A percentile compares a stretch with the other conserved stretches of the same genome.
Evolutionary conservation across 2,888 invertebrate genomes (phyloP).

Genomic region (Cheilosia vernalis): DNA sequence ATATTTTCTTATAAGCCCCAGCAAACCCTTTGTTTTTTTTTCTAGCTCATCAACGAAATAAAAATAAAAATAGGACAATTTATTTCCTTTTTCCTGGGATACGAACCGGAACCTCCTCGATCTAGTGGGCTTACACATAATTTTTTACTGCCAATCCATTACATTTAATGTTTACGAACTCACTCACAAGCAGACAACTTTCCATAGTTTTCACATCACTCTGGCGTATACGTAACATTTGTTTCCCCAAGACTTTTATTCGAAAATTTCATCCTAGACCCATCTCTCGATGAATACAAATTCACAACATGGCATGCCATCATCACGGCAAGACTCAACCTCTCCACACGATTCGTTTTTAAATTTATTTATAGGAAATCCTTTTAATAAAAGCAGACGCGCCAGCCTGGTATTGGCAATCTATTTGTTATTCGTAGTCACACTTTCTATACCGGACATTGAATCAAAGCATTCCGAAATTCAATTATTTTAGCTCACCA

Average conservation of each 20-base stretch:
- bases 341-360: background rate
- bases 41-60: too few species aligned
- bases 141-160: too few species aligned
- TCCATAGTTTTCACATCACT: background rate
- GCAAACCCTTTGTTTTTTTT: too few species aligned
- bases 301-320: slow-evolving; percentile 11
- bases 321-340: background rate
- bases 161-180: background rate
- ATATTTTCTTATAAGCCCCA: too few species aligned
- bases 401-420: background rate
- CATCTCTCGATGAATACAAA: slow-evolving; percentile 1
- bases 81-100: too few species aligned
- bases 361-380: slow-evolving; percentile 40
- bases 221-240: slow-evolving; percentile 23
- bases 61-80: too few species aligned
- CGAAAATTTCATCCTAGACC: slow-evolving; percentile 5
- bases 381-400: slow-evolving; percentile 40
- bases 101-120: too few species aligned
- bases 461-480: slow-evolving; percentile 66
- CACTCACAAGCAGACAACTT: background rate
- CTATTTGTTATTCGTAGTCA: slow-evolving; percentile 46
- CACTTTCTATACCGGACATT: slow-evolving; percentile 59
- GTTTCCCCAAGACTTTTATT: background rate
- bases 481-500: slow-evolving; percentile 61
- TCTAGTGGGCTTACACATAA: too few species aligned